Conservation (phyloP, 2,797 vertebrate species). For the Rousettus madagascariensis region DNA sequence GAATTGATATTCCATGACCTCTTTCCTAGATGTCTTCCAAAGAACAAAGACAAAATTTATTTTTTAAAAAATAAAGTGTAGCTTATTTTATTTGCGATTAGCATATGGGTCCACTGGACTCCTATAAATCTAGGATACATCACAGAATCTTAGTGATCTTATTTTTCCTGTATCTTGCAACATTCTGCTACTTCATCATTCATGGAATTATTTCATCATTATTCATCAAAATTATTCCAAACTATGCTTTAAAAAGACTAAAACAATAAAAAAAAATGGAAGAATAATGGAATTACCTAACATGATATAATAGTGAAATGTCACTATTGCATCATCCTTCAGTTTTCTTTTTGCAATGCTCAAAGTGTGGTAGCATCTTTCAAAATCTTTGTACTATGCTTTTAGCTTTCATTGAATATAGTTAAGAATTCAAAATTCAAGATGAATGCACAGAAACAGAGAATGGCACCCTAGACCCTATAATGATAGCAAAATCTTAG, state of each 20-base stretch:
- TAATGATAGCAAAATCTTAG: background rate
- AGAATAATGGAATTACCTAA: background rate
- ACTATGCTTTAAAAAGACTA: background rate
- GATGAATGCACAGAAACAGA: background rate
- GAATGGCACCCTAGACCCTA: background rate
- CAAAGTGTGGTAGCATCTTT: background rate
- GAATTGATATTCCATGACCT: background rate
- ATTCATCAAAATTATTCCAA: background rate
- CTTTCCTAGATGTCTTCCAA: background rate
- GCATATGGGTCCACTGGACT: background rate
- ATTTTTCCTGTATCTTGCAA: background rate
- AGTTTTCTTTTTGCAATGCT: background rate
- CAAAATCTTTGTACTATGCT: background rate
- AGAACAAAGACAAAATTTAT: background rate
- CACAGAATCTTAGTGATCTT: constrained; percentile 9
- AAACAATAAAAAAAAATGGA: background rate
- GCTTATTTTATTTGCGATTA: background rate
- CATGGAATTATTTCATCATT: background rate
- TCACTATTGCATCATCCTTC: background rate
- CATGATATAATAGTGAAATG: background rate
- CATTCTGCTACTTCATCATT: background rate
- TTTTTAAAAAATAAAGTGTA: background rate
- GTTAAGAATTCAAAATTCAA: background rate
- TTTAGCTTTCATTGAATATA: background rate
- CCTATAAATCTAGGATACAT: background rate